These are phyloP conservation scores for Pelecanoides urinatrix DNA, from an alignment of 2,113 vertebrate genomes.

Conservation along the genomic window DNA sequence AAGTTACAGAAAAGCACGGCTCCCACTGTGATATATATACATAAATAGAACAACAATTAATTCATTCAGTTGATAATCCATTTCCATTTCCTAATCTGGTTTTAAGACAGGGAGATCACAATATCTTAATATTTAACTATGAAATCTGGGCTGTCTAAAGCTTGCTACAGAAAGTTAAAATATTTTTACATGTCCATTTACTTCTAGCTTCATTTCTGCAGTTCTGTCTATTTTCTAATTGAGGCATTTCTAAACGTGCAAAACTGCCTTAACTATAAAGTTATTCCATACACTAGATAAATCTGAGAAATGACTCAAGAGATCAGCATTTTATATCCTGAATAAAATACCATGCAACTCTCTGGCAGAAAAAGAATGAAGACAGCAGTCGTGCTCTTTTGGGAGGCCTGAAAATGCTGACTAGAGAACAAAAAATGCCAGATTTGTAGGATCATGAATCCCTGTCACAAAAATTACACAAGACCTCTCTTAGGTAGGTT, in stretches of 20 bases:
- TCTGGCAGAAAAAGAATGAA: background rate
- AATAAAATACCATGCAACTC: background rate
- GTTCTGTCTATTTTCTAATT: background rate
- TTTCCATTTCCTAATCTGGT: background rate
- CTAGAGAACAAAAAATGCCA: background rate
- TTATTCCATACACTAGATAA: background rate
- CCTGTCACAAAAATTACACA: background rate
- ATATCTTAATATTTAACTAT: background rate
- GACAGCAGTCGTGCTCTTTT: background rate
- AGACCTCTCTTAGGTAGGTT: background rate
- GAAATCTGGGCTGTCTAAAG: background rate
- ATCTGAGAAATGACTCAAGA: background rate
- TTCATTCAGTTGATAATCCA: background rate
- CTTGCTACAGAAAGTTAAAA: background rate
- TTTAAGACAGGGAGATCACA: background rate
- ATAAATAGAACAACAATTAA: background rate
- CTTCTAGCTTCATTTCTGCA: background rate
- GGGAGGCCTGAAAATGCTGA: background rate
- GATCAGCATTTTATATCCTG: background rate
- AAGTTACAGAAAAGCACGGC: background rate
- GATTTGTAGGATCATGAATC: background rate
- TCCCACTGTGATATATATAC: background rate
- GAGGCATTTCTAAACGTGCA: background rate
- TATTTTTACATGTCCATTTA: background rate
- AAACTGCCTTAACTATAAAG: background rate